phyloP scores from a whole-genome alignment of 2,113 vertebrate species.

The Muntiacus reevesi region DNA sequence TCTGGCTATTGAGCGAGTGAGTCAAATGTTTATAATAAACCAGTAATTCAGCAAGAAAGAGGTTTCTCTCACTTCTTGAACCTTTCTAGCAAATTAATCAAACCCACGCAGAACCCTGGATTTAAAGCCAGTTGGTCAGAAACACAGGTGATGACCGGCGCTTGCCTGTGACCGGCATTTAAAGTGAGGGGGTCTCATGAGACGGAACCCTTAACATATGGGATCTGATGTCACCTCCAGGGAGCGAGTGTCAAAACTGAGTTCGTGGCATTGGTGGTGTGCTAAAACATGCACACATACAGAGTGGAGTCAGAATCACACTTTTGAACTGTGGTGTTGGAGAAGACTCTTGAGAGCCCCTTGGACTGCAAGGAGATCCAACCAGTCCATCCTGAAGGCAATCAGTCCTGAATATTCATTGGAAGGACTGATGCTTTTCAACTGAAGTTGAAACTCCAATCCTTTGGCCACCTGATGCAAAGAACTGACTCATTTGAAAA shows the following conservation, averaged over 20 bases:
- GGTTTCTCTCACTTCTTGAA: not conserved
- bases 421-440: not conserved
- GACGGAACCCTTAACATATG: not conserved
- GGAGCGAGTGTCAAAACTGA: not conserved
- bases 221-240: not conserved
- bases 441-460: not conserved
- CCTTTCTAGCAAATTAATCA: not conserved
- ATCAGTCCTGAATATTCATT: not conserved
- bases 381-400: not conserved
- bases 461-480: not conserved
- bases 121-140: not conserved
- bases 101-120: not conserved
- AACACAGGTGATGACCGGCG: not conserved
- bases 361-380: not conserved
- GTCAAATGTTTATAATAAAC: not conserved
- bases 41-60: not conserved
- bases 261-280: not conserved
- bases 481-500: not conserved
- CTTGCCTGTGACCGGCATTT: not conserved
- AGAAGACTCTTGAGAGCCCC: not conserved
- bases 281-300: not conserved
- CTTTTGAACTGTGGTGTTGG: not conserved
- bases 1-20: not conserved
- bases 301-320: not conserved
- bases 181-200: not conserved